These are phyloP conservation scores for Amphipyra tragopoginis DNA, from an alignment of 2,888 invertebrate species.

Conservation along the genomic window DNA sequence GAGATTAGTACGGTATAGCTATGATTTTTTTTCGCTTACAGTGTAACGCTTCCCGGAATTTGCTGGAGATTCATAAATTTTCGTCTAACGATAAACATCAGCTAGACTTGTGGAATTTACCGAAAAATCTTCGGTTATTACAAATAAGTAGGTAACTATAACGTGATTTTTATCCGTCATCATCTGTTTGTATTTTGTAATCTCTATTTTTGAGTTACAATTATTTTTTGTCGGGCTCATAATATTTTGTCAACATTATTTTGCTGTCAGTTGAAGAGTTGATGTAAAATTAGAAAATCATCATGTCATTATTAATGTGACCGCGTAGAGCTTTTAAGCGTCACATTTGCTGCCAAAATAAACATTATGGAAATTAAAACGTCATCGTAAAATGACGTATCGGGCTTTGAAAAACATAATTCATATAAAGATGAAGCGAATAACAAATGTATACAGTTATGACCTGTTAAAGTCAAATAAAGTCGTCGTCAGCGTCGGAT, in stretches of 20 bases:
- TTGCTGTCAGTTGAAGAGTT: background rate
- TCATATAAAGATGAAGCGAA: background rate
- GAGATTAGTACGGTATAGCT: constrained; percentile 35
- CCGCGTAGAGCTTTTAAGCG: constrained; percentile 2
- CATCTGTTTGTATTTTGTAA: constrained; percentile 27
- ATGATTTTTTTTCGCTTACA: constrained; percentile 52
- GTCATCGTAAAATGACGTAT: constrained; percentile 16
- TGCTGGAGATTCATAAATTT: constrained; percentile 65
- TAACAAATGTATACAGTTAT: constrained; percentile 5
- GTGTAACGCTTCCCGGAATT: constrained; percentile 61
- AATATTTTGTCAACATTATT: constrained; percentile 9
- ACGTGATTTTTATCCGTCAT: constrained; percentile 56
- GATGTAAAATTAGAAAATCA: background rate
- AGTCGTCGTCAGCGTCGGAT: background rate
- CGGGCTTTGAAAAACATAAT: constrained; percentile 1
- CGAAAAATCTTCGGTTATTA: constrained; percentile 58
- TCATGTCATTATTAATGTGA: constrained; percentile 1
- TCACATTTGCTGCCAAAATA: constrained; percentile 29
- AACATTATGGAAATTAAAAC: constrained; percentile 34
- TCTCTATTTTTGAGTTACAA: constrained; percentile 19
- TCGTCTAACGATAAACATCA: constrained; percentile 62
- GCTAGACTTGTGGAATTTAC: constrained; percentile 57
- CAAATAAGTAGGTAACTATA: constrained; percentile 55
- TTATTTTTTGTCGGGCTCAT: constrained; percentile 1
- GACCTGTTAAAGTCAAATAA: background rate